Percentiles rank a stretch among this genome's conserved stretches.
Conservation (phyloP, 2,888 invertebrate species). For the Meloe dianella region DNA sequence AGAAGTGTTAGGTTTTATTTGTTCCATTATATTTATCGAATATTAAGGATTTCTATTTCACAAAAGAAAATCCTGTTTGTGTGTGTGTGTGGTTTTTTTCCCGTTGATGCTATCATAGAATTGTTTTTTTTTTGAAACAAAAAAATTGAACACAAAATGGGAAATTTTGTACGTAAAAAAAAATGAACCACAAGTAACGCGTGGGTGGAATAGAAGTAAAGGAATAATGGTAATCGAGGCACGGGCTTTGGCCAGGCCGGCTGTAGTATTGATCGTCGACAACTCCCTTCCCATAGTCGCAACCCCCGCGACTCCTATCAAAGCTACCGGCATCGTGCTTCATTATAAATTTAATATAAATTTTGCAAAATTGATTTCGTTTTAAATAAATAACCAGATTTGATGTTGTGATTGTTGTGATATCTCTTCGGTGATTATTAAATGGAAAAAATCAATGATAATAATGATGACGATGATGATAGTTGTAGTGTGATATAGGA, state of each 20-base stretch:
- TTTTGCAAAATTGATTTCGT: constrained; percentile 17
- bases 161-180: not conserved
- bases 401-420: not conserved
- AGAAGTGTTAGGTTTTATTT: constrained; percentile 1
- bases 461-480: not conserved
- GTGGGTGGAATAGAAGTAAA: constrained; percentile 33
- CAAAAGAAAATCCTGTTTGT: not conserved
- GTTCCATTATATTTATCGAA: not conserved
- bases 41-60: not conserved
- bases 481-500: constrained; percentile 20
- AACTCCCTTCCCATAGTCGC: constrained; percentile 50
- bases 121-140: not conserved
- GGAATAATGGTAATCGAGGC: constrained; percentile 43
- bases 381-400: constrained; percentile 1
- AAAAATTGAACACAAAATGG: not conserved
- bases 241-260: constrained; percentile 55
- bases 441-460: not conserved
- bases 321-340: constrained; percentile 43
- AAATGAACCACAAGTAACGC: constrained; percentile 19
- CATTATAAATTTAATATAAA: constrained; percentile 36
- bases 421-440: not conserved
- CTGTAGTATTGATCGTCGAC: constrained; percentile 56
- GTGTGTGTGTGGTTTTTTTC: too few species aligned
- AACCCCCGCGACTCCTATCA: constrained; percentile 38
- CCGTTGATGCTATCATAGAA: too few species aligned